These are phyloP conservation scores for Stramonita haemastoma DNA, from an alignment of 2,888 invertebrate genomes.

Conservation along the genomic window DNA sequence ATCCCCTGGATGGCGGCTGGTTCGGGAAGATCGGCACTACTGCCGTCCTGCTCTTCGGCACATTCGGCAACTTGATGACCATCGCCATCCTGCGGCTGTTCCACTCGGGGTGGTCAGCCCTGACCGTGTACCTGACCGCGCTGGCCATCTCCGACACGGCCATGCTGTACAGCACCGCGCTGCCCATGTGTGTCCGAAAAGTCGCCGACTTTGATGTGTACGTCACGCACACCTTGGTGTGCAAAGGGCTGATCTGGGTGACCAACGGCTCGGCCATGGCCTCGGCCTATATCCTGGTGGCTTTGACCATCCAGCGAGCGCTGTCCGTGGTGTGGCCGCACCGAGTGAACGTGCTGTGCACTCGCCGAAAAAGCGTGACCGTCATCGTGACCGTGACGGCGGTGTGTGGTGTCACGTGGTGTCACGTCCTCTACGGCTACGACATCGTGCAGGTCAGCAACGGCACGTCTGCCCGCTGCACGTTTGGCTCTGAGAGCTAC, in stretches of 20 bases:
- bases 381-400: constrained; percentile 48
- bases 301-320: constrained; percentile 64
- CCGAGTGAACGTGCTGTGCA: constrained; percentile 55
- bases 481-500: constrained; percentile 45
- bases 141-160: constrained; percentile 60
- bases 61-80: constrained; percentile 62
- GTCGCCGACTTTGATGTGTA: constrained; percentile 58
- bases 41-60: constrained; percentile 62
- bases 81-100: constrained; percentile 57
- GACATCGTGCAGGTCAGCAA: constrained; percentile 17
- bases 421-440: constrained; percentile 57
- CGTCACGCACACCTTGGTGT: constrained; percentile 49
- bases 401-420: constrained; percentile 49
- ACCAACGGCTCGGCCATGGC: constrained; percentile 60
- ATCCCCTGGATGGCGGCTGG: constrained; percentile 2
- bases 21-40: constrained; percentile 57
- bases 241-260: constrained; percentile 62
- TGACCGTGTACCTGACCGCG: constrained; percentile 60
- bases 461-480: constrained; percentile 36
- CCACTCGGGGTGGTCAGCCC: constrained; percentile 50
- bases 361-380: constrained; percentile 47
- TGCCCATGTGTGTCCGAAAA: constrained; percentile 59
- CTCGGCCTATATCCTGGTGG: constrained; percentile 67
- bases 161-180: constrained; percentile 60
- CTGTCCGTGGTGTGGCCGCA: constrained; percentile 63